Evolutionary conservation across 2,888 invertebrate genomes (phyloP).

Genomic region (Drosophila peninsularis): DNA sequence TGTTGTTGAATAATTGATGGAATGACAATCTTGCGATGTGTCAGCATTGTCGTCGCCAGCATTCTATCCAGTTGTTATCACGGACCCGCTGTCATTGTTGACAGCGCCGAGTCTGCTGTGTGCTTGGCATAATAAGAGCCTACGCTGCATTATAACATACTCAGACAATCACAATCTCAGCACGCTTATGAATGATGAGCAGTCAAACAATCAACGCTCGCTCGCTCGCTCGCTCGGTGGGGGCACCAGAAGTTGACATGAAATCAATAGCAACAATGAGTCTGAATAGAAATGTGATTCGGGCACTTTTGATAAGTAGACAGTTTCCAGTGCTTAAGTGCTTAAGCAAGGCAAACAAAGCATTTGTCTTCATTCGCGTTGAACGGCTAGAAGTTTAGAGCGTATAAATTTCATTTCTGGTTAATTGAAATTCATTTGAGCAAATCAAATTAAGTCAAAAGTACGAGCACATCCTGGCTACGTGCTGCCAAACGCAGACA

Average conservation of each 20-base stretch:
- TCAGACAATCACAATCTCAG: constrained; percentile 12
- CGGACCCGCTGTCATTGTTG: constrained; percentile 2
- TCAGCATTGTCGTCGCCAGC: constrained; percentile 67
- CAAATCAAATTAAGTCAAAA: constrained; percentile 80
- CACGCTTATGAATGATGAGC: constrained; percentile 67
- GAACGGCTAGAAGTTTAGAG: constrained; percentile 37
- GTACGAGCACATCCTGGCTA: constrained; percentile 67
- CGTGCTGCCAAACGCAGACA: constrained; percentile 54
- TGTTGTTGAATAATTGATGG: constrained; percentile 77
- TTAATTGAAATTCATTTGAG: constrained; percentile 79
- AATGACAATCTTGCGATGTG: constrained; percentile 76
- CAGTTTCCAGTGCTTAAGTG: neutral
- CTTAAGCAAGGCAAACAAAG: constrained; percentile 6
- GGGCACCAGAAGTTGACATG: constrained; percentile 28
- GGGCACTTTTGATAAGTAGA: constrained; percentile 3
- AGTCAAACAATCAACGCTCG: constrained; percentile 68
- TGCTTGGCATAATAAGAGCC: constrained; percentile 67
- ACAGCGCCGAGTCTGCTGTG: constrained; percentile 19
- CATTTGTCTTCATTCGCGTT: constrained; percentile 20
- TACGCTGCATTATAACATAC: constrained; percentile 59
- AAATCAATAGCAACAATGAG: constrained; percentile 47
- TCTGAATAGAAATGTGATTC: constrained; percentile 25
- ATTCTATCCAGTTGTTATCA: constrained; percentile 54
- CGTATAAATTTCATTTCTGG: constrained; percentile 70
- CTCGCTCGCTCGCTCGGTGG: constrained; percentile 9